These are phyloP conservation scores for Lasioglossum morio DNA, from an alignment of 2,888 invertebrate genomes.

Conservation along the genomic window DNA sequence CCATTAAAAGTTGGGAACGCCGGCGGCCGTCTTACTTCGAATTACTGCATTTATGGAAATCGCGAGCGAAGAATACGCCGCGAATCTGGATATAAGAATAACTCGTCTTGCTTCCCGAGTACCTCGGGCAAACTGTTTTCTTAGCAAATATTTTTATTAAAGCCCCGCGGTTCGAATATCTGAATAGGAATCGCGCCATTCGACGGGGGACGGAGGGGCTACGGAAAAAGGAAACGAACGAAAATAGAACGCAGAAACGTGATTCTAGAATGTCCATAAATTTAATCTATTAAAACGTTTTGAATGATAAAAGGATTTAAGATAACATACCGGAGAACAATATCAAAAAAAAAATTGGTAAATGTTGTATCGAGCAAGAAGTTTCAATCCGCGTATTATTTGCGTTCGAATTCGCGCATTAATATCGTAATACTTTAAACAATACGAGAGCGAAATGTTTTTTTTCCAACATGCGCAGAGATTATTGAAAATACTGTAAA, in stretches of 20 bases:
- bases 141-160: conserved; percentile 82
- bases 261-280: conserved; percentile 47
- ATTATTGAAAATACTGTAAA: background rate
- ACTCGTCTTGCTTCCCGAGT: conserved; percentile 66
- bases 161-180: conserved; percentile 80
- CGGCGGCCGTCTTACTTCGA: conserved; percentile 66
- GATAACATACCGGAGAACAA: background rate
- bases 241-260: conserved; percentile 50
- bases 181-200: conserved; percentile 79
- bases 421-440: background rate
- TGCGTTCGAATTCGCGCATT: background rate
- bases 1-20: conserved; percentile 58
- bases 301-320: conserved; percentile 51
- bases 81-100: conserved; percentile 79
- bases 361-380: background rate
- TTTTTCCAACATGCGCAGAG: background rate
- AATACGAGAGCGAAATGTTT: background rate
- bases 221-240: conserved; percentile 58
- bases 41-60: conserved; percentile 81
- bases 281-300: conserved; percentile 68
- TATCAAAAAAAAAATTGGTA: background rate
- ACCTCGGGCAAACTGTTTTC: conserved; percentile 76
- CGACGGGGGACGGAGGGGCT: conserved; percentile 23
- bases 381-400: background rate
- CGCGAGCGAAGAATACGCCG: conserved; percentile 64